Conservation (phyloP, 2,797 vertebrate genomes). For the Peromyscus eremicus region DNA sequence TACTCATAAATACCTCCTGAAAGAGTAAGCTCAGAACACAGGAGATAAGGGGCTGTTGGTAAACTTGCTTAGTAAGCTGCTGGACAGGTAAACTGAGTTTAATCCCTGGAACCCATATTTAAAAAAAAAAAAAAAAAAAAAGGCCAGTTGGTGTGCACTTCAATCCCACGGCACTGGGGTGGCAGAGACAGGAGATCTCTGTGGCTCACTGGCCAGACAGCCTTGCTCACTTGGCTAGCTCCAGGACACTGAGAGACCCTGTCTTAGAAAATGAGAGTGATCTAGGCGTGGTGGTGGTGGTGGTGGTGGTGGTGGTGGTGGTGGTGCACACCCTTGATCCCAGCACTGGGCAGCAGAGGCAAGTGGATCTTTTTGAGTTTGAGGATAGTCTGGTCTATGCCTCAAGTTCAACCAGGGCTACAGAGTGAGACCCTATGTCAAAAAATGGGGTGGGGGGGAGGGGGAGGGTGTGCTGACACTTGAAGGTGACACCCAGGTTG, state of each 20-base stretch:
- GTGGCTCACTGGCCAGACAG: neutral
- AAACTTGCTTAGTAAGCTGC: neutral
- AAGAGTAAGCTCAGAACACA: neutral
- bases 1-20: neutral
- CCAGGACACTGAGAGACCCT: neutral
- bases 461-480: neutral
- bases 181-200: neutral
- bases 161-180: neutral
- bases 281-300: neutral
- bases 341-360: neutral
- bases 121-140: neutral
- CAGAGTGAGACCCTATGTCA: neutral
- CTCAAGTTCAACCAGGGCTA: neutral
- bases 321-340: neutral
- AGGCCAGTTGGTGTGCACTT: neutral
- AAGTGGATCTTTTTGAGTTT: neutral
- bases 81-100: neutral
- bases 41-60: neutral
- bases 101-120: neutral
- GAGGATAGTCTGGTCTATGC: neutral
- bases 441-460: neutral
- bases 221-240: neutral
- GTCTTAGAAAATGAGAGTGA: neutral
- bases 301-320: too few species aligned
- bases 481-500: neutral